Evolutionary conservation across 1,140 invertebrate genomes (phyloP).

Genomic region (Magallana angulata): DNA sequence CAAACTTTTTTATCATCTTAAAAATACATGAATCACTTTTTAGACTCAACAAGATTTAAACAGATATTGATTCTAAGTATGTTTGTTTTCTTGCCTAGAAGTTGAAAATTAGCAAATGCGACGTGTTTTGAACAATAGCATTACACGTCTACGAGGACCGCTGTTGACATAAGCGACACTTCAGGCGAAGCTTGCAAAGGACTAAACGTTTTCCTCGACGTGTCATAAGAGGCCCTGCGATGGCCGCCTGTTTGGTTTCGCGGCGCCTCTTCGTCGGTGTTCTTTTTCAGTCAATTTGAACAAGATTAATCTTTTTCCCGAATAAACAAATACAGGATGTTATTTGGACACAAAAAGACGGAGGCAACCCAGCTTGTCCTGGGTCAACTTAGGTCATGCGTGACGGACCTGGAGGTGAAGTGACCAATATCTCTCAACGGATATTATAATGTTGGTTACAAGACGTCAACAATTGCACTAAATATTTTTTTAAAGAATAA

Average conservation of each 20-base stretch:
- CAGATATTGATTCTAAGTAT: slow-evolving; percentile 34
- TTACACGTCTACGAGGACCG: slow-evolving; percentile 20
- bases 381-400: slow-evolving; percentile 24
- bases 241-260: slow-evolving; percentile 25
- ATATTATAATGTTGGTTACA: not conserved
- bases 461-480: not conserved
- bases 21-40: slow-evolving; percentile 35
- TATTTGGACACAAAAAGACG: slow-evolving; percentile 29
- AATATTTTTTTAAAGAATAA: too few species aligned
- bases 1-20: slow-evolving; percentile 29
- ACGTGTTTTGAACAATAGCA: slow-evolving; percentile 35
- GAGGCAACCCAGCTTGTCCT: not conserved
- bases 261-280: slow-evolving; percentile 20
- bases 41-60: slow-evolving; percentile 11
- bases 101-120: slow-evolving; percentile 35
- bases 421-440: not conserved
- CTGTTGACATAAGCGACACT: slow-evolving; percentile 35
- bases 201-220: slow-evolving; percentile 5
- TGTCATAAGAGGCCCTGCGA: slow-evolving; percentile 28
- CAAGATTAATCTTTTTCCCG: slow-evolving; percentile 35
- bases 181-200: slow-evolving; percentile 26
- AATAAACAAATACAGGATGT: slow-evolving; percentile 38
- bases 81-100: slow-evolving; percentile 31
- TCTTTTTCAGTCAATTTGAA: slow-evolving; percentile 36
- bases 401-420: not conserved